Evolutionary conservation across 2,888 invertebrate species (phyloP).

Genomic region (Drosophila bunnanda): DNA sequence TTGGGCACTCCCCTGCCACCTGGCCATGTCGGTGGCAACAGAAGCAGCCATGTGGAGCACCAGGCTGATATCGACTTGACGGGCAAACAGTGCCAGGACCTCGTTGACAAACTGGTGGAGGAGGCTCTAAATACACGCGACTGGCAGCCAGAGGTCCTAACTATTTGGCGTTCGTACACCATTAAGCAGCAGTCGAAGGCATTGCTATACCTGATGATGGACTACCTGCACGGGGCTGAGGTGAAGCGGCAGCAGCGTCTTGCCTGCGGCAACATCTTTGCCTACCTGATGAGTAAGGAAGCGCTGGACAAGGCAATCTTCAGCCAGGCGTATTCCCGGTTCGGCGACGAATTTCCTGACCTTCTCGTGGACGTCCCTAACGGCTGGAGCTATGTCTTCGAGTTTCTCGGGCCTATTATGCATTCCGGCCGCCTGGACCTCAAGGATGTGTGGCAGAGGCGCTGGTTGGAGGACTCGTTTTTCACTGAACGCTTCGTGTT

Average conservation of each 20-base stretch:
- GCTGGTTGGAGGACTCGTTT: slow-evolving; percentile 66
- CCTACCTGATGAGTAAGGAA: slow-evolving; percentile 64
- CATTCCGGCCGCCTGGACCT: slow-evolving; percentile 73
- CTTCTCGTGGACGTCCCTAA: slow-evolving; percentile 81
- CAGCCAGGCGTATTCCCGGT: slow-evolving; percentile 68
- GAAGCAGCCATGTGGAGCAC: slow-evolving; percentile 27
- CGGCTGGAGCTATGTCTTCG: slow-evolving; percentile 81
- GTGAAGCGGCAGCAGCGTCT: slow-evolving; percentile 70
- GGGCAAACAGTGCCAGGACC: slow-evolving; percentile 66
- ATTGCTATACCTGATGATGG: slow-evolving; percentile 71
- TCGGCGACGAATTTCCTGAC: slow-evolving; percentile 74
- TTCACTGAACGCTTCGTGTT: slow-evolving; percentile 76
- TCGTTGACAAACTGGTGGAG: slow-evolving; percentile 74
- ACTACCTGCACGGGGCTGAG: slow-evolving; percentile 71
- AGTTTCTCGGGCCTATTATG: slow-evolving; percentile 81
- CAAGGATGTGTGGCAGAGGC: slow-evolving; percentile 74
- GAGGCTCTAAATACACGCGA: slow-evolving; percentile 61
- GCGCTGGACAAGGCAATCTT: slow-evolving; percentile 65
- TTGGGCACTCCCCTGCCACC: slow-evolving; percentile 9
- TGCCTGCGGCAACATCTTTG: slow-evolving; percentile 75
- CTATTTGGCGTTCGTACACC: slow-evolving; percentile 67
- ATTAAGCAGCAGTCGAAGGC: slow-evolving; percentile 67
- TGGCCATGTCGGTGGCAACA: slow-evolving; percentile 7
- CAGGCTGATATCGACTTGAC: slow-evolving; percentile 22
- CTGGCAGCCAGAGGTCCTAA: slow-evolving; percentile 69